phyloP scores from a whole-genome alignment of 2,113 vertebrate species.

The Atrichornis clamosus region DNA sequence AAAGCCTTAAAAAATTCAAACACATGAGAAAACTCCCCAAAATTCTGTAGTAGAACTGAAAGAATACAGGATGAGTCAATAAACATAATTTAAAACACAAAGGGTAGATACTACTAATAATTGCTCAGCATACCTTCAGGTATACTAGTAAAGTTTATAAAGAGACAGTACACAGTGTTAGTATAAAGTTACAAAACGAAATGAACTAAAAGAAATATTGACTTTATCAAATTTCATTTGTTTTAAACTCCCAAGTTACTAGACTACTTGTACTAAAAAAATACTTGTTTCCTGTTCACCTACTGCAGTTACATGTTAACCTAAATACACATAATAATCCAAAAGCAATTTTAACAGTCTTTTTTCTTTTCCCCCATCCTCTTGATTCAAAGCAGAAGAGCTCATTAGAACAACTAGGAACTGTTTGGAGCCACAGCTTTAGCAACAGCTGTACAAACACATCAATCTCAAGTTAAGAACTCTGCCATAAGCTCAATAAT shows the following conservation, averaged over 20 bases:
- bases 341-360: not conserved
- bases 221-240: not conserved
- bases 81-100: not conserved
- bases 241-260: not conserved
- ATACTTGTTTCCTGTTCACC: not conserved
- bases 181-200: not conserved
- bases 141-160: not conserved
- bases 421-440: slow-evolving; percentile 44
- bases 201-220: not conserved
- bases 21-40: not conserved
- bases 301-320: not conserved
- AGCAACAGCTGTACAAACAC: slow-evolving; percentile 65
- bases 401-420: slow-evolving; percentile 40
- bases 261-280: not conserved
- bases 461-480: slow-evolving; percentile 34
- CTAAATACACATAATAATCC: not conserved
- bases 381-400: slow-evolving; percentile 54
- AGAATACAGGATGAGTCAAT: not conserved
- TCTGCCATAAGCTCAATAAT: slow-evolving; percentile 30
- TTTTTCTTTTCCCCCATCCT: not conserved
- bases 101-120: not conserved
- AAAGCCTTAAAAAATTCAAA: not conserved
- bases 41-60: not conserved
- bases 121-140: not conserved
- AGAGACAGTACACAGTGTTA: not conserved